These are phyloP conservation scores for Neomonachus schauinslandi DNA, from an alignment of 2,113 vertebrate genomes.

Conservation along the genomic window DNA sequence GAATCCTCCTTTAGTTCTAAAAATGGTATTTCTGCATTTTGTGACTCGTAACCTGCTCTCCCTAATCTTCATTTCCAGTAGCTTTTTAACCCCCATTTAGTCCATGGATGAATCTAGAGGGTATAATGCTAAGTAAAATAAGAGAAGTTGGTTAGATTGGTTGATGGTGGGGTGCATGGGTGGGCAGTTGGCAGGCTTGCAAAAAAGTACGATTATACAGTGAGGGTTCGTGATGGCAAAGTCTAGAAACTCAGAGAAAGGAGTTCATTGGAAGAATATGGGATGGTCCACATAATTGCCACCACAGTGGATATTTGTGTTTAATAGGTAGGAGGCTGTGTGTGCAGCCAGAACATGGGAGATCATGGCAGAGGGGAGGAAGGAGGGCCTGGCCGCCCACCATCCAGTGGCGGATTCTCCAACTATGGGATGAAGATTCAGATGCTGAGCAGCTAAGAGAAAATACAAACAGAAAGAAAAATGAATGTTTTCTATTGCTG, in stretches of 20 bases:
- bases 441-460: neutral
- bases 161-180: fast-evolving
- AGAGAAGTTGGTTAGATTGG: neutral
- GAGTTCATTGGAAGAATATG: neutral
- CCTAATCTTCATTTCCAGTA: neutral
- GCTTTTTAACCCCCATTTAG: neutral
- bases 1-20: neutral
- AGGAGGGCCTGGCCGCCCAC: neutral
- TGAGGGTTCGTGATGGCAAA: neutral
- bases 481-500: neutral
- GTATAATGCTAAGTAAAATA: too few relatives aligned
- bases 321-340: neutral
- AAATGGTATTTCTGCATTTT: neutral
- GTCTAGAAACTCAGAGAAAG: neutral
- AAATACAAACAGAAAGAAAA: neutral
- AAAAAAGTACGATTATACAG: neutral
- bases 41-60: neutral
- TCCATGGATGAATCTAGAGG: neutral
- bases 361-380: neutral
- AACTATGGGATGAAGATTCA: neutral
- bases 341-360: neutral
- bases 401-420: neutral
- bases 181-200: neutral
- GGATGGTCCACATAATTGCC: neutral
- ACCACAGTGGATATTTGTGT: neutral